Evolutionary conservation across 1,140 invertebrate genomes (phyloP).

Genomic region (Drosophila truncata): DNA sequence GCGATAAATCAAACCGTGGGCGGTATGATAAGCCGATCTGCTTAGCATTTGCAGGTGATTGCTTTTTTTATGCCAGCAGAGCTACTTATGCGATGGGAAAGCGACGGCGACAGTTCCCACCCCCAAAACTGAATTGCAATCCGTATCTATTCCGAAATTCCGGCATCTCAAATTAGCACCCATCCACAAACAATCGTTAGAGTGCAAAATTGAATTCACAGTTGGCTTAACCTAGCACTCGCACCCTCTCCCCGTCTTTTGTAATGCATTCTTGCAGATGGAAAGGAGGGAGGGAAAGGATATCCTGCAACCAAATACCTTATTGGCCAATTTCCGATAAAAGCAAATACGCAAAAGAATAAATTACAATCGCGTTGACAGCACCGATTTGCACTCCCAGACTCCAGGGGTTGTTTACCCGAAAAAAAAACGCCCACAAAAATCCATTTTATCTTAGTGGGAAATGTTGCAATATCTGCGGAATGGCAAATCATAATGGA

Average conservation of each 20-base stretch:
- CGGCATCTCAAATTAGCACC: constrained; percentile 43
- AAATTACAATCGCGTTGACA: constrained; percentile 76
- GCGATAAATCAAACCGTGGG: constrained; percentile 53
- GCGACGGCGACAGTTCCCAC: constrained; percentile 23
- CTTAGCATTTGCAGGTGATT: constrained; percentile 53
- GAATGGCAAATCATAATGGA: constrained; percentile 47
- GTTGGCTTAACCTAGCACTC: constrained; percentile 65
- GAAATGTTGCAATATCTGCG: constrained; percentile 41
- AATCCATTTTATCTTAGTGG: constrained; percentile 34
- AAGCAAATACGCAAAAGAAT: constrained; percentile 64
- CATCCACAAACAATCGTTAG: constrained; percentile 34
- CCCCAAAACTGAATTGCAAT: constrained; percentile 44
- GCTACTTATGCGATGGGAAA: constrained; percentile 29
- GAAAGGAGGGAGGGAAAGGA: constrained; percentile 57
- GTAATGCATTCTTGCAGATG: constrained; percentile 51
- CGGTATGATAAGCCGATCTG: constrained; percentile 51
- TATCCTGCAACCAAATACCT: constrained; percentile 65
- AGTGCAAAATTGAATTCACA: constrained; percentile 60
- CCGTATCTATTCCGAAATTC: constrained; percentile 38
- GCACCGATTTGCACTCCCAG: constrained; percentile 16
- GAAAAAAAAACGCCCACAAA: constrained; percentile 56
- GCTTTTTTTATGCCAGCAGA: constrained; percentile 15
- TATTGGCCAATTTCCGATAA: constrained; percentile 66
- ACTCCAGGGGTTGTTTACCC: constrained; percentile 55
- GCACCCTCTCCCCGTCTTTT: constrained; percentile 12